Evolutionary conservation across 2,888 invertebrate species (phyloP).

Genomic region (Standfussiana lucernea): DNA sequence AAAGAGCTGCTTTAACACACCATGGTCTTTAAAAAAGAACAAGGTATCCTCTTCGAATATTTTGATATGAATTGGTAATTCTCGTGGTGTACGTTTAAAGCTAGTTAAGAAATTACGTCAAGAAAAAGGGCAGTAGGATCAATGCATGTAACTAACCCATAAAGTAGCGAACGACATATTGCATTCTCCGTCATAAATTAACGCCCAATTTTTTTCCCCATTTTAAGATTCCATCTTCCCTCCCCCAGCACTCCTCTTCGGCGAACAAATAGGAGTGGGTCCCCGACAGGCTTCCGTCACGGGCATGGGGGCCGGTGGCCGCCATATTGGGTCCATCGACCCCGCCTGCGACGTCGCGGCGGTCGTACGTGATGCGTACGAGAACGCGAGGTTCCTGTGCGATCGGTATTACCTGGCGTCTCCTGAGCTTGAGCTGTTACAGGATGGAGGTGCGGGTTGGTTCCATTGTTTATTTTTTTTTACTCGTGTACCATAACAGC

Average conservation of each 20-base stretch:
- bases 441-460: constrained; percentile 92
- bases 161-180: background rate
- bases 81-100: background rate
- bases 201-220: background rate
- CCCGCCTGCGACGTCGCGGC: constrained; percentile 97
- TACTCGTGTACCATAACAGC: background rate
- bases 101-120: background rate
- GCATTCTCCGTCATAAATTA: background rate
- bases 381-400: constrained; percentile 99
- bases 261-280: constrained; percentile 89
- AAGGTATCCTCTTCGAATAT: background rate
- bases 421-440: constrained; percentile 95
- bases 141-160: background rate
- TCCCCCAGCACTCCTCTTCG: constrained; percentile 94
- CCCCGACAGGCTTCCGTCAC: constrained; percentile 81
- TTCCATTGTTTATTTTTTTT: background rate
- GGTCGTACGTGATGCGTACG: constrained; percentile 98
- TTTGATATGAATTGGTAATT: too few relatives aligned
- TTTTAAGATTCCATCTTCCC: background rate
- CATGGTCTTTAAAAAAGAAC: too few relatives aligned
- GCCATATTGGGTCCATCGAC: constrained; percentile 99
- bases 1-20: too few relatives aligned
- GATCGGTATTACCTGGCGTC: constrained; percentile 99
- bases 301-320: constrained; percentile 90
- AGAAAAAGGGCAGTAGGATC: background rate